Conservation (phyloP, 2,113 vertebrate genomes). For the Madoqua kirkii region DNA sequence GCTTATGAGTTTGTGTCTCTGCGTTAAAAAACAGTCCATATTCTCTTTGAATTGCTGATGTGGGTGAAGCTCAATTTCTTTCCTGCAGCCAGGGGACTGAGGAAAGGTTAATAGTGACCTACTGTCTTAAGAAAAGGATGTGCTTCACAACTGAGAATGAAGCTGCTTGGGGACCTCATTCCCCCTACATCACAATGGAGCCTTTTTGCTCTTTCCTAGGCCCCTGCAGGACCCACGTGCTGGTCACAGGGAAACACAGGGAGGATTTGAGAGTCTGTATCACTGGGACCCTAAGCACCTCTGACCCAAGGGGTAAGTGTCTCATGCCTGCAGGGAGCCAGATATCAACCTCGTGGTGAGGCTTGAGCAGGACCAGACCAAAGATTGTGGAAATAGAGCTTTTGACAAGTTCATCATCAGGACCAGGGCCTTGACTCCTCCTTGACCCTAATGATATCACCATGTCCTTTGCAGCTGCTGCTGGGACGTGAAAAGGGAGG, state of each 20-base stretch:
- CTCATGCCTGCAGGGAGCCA: slow-evolving; percentile 82
- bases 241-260: slow-evolving; percentile 89
- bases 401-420: slow-evolving; percentile 96
- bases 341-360: slow-evolving; percentile 81
- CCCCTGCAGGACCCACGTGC: slow-evolving; percentile 90
- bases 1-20: background rate
- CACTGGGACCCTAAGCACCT: slow-evolving; percentile 85
- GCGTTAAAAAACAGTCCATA: fast-evolving
- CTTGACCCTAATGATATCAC: slow-evolving; percentile 72
- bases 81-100: background rate
- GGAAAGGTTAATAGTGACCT: background rate
- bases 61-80: background rate
- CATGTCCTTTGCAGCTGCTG: slow-evolving; percentile 88
- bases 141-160: background rate
- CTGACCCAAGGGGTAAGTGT: slow-evolving; percentile 78
- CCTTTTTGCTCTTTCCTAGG: slow-evolving; percentile 72
- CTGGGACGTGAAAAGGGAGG: slow-evolving; percentile 79
- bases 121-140: fast-evolving
- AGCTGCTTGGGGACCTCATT: fast-evolving
- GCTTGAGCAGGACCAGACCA: slow-evolving; percentile 69
- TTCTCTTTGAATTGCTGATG: background rate
- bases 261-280: slow-evolving; percentile 91
- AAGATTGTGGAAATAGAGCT: slow-evolving; percentile 79
- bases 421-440: slow-evolving; percentile 84
- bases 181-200: fast-evolving